Evolutionary conservation across 1,140 invertebrate genomes (phyloP).

Genomic region (Phthorimaea operculella): DNA sequence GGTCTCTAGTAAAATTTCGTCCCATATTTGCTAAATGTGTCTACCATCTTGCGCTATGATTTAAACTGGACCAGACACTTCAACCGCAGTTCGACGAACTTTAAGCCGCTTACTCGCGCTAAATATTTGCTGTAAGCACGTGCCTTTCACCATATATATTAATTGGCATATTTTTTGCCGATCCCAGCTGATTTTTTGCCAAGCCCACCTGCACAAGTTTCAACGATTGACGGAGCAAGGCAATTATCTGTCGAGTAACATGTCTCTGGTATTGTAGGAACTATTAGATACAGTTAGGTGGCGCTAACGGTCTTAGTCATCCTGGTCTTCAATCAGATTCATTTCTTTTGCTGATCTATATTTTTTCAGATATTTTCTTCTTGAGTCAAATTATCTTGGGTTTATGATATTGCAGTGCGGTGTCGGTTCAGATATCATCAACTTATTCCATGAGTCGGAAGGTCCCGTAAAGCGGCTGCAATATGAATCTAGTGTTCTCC

Average conservation of each 20-base stretch:
- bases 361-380: no score
- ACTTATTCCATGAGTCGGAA: no score
- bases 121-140: neutral
- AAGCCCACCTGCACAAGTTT: neutral
- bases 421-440: no score
- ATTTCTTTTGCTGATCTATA: neutral
- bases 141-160: neutral
- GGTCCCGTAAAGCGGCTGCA: no score
- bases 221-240: neutral
- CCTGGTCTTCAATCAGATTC: neutral
- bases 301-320: conserved; percentile 33
- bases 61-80: no score
- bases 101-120: neutral
- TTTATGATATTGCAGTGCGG: no score
- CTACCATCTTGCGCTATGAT: no score
- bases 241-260: neutral
- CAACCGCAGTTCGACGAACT: neutral
- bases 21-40: no score
- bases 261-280: conserved; percentile 24
- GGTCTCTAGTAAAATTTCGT: no score
- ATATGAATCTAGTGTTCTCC: no score
- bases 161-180: neutral
- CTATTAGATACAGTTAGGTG: conserved; percentile 40
- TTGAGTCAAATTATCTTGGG: no score
- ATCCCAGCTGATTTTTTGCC: neutral